Conservation (phyloP, 2,797 vertebrate species). For the Platalea minor region DNA sequence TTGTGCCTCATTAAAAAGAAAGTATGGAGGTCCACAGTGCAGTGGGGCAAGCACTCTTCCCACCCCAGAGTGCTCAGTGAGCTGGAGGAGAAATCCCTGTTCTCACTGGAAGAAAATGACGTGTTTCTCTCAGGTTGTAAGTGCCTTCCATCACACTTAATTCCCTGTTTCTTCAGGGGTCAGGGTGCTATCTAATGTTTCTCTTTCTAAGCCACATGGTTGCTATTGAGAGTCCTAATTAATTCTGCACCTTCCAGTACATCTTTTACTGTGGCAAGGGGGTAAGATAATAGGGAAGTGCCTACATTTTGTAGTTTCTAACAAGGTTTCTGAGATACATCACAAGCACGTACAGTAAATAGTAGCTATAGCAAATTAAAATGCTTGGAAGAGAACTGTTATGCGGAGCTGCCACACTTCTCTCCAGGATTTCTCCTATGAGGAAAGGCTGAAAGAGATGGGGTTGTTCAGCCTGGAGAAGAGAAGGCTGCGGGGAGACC, state of each 20-base stretch:
- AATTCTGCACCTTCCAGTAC: not conserved
- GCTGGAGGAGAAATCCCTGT: not conserved
- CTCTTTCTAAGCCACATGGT: not conserved
- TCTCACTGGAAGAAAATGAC: not conserved
- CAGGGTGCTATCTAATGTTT: not conserved
- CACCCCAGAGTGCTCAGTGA: not conserved
- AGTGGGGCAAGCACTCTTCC: not conserved
- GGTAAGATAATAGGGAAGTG: not conserved
- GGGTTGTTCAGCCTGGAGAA: no score
- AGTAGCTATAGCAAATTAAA: not conserved
- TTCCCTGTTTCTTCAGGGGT: not conserved
- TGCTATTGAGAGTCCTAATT: not conserved
- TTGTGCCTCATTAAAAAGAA: not conserved
- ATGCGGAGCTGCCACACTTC: not conserved
- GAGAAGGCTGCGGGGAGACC: no score
- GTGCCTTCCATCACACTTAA: accelerated
- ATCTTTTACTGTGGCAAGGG: not conserved
- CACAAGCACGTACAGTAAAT: not conserved
- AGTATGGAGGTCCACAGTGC: accelerated
- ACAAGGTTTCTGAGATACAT: not conserved
- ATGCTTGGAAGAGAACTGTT: not conserved
- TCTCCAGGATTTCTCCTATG: not conserved
- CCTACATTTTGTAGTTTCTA: not conserved
- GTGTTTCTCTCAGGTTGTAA: not conserved
- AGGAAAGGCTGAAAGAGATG: no score